Evolutionary conservation across 2,888 invertebrate genomes (phyloP).

Genomic region (Rambutsinella grinnellia): DNA sequence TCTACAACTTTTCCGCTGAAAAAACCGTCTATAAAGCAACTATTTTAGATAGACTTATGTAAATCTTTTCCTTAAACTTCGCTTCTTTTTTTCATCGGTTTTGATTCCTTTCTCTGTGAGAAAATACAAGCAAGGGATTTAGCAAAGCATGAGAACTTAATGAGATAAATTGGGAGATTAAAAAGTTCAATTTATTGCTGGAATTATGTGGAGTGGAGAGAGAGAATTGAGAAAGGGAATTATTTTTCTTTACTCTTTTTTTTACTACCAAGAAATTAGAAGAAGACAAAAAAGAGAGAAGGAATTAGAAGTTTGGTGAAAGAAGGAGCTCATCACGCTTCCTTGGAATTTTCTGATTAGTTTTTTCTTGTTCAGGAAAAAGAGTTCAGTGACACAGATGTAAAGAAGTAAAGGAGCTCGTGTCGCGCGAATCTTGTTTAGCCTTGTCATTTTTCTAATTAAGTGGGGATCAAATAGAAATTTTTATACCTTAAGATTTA

Average conservation of each 20-base stretch:
- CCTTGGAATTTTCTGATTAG: conserved; percentile 12
- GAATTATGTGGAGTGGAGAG: neutral
- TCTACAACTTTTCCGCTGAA: too few species aligned
- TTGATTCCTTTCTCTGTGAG: conserved; percentile 1
- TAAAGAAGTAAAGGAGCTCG: conserved; percentile 9
- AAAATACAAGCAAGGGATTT: neutral
- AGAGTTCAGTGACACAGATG: conserved; percentile 10
- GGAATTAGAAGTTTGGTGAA: neutral
- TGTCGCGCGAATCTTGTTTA: neutral
- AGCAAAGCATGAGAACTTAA: conserved; percentile 8
- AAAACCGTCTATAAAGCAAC: neutral
- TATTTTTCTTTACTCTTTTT: neutral
- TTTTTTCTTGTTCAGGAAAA: neutral
- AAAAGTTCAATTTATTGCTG: conserved; percentile 22
- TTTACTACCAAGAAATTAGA: neutral
- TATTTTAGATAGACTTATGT: neutral
- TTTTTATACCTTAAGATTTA: too few species aligned
- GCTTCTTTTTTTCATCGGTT: conserved; percentile 18
- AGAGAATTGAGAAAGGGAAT: neutral
- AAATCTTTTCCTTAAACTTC: neutral
- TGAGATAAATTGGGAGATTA: conserved; percentile 24
- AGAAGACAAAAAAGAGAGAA: neutral
- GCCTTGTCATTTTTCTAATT: neutral
- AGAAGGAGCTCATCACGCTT: conserved; percentile 4
- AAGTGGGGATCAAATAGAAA: conserved; percentile 1